Conservation (phyloP, 2,113 vertebrate genomes). For the Setophaga kirtlandii region DNA sequence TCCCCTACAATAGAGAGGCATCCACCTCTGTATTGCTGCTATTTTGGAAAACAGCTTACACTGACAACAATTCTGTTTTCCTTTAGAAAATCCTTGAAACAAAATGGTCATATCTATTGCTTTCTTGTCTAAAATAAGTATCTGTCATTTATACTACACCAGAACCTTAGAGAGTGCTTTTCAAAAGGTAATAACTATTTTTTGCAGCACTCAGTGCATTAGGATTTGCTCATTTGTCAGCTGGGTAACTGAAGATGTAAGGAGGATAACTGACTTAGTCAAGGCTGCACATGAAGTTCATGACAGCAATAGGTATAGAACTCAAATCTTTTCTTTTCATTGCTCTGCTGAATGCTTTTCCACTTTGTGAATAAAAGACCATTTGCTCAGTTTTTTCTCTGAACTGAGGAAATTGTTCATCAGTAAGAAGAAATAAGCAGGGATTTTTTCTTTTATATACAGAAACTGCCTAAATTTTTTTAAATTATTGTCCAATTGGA, state of each 20-base stretch:
- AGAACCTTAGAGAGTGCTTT: constrained; percentile 13
- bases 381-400: not conserved
- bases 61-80: constrained; percentile 37
- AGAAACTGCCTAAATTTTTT: not conserved
- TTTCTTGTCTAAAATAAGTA: constrained; percentile 15
- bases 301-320: not conserved
- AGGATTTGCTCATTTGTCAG: constrained; percentile 35
- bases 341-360: not conserved
- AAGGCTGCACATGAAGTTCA: not conserved
- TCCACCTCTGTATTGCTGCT: not conserved
- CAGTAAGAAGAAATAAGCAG: not conserved
- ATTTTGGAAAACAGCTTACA: constrained; percentile 24
- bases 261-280: not conserved
- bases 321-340: not conserved
- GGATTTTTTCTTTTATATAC: fast-evolving
- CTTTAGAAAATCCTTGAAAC: constrained; percentile 52
- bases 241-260: not conserved
- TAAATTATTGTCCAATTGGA: not conserved
- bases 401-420: not conserved
- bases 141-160: not conserved
- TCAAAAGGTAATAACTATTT: constrained; percentile 40
- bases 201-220: not conserved
- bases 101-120: not conserved
- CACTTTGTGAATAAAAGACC: not conserved
- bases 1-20: not conserved